A percentile compares a stretch with the other conserved stretches of the same genome.
Evolutionary conservation across 2,797 vertebrate species (phyloP).

Genomic region (Tapirus indicus): DNA sequence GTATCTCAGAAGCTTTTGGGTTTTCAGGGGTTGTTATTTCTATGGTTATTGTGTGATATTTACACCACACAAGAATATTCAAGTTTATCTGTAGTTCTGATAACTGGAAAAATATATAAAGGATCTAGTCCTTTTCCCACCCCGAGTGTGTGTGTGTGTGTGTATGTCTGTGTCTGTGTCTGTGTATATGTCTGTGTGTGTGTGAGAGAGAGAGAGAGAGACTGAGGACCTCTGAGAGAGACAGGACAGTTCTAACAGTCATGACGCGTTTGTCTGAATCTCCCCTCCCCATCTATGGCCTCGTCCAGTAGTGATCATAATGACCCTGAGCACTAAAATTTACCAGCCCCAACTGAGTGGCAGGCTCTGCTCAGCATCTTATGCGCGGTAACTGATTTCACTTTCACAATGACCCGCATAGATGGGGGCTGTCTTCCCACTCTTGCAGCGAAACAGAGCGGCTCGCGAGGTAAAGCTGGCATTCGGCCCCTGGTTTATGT

Average conservation of each 20-base stretch:
- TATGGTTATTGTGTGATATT: not conserved
- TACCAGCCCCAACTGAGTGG: not conserved
- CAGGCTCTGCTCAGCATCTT: not conserved
- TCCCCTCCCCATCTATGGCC: not conserved
- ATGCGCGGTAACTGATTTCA: not conserved
- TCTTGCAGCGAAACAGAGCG: not conserved
- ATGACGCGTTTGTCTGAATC: not conserved
- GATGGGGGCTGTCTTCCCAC: not conserved
- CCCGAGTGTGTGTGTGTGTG: not conserved
- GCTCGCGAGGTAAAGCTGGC: not conserved
- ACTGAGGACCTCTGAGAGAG: not conserved
- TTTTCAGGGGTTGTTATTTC: not conserved
- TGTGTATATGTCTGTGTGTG: not conserved
- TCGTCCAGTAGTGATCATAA: accelerated
- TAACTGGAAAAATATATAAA: not conserved
- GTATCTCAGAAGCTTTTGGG: not conserved
- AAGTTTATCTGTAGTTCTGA: not conserved
- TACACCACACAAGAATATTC: not conserved
- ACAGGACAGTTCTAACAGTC: not conserved
- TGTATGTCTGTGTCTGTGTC: no score
- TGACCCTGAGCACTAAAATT: not conserved
- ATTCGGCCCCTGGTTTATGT: not conserved
- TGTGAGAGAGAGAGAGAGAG: not conserved
- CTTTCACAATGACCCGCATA: not conserved
- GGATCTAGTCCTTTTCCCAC: not conserved